A percentile compares a stretch with the other conserved stretches of the same genome.
Conservation (phyloP, 2,888 invertebrate genomes). For the Cryptus armator region DNA sequence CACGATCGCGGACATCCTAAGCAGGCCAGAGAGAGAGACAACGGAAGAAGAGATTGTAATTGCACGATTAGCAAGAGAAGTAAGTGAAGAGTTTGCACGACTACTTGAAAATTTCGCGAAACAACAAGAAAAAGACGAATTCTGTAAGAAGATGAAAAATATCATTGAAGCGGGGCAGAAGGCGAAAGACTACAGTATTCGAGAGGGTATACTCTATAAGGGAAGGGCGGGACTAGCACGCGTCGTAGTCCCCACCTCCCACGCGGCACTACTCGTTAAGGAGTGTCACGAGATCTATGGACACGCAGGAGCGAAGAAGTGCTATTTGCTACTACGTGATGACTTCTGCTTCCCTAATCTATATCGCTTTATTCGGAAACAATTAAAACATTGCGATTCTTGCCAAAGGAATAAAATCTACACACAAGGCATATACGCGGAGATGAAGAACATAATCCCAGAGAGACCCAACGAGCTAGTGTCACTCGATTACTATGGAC, state of each 20-base stretch:
- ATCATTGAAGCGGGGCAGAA: not conserved
- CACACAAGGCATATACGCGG: not conserved
- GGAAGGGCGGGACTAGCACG: not conserved
- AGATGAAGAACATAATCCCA: not conserved
- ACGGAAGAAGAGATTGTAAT: not conserved
- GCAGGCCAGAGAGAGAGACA: conserved; percentile 9
- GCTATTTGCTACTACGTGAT: not conserved
- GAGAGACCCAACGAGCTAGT: no score
- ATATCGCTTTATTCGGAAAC: not conserved
- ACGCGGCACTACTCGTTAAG: not conserved
- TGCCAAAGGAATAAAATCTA: conserved; percentile 37
- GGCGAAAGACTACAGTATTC: not conserved
- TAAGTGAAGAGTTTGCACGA: not conserved
- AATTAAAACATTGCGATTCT: not conserved
- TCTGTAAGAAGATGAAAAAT: not conserved
- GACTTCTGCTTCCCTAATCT: conserved; percentile 1
- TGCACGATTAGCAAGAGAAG: not conserved
- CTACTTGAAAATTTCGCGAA: not conserved
- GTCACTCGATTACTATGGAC: no score
- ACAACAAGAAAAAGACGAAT: not conserved
- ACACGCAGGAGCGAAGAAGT: conserved; percentile 13
- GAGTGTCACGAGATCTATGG: conserved; percentile 4
- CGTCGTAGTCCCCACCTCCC: not conserved
- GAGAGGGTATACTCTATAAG: not conserved
- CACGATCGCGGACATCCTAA: conserved; percentile 17